Conservation (phyloP, 1,140 invertebrate species). For the Trinorchestia longiramus region DNA sequence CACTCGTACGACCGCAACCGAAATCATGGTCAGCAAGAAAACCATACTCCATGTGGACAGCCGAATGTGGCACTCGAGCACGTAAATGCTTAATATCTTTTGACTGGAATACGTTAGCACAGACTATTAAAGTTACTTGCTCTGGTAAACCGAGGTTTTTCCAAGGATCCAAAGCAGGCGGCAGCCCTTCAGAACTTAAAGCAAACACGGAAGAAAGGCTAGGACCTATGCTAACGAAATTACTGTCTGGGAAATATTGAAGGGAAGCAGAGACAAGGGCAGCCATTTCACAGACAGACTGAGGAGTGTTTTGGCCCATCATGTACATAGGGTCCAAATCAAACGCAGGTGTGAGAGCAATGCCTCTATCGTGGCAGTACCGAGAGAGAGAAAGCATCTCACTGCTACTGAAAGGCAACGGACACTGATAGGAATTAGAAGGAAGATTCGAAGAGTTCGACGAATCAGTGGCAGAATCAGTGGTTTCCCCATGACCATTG, state of each 20-base stretch:
- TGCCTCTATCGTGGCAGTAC: conserved; percentile 74
- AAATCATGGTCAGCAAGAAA: conserved; percentile 79
- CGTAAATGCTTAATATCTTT: conserved; percentile 68
- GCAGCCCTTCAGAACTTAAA: conserved; percentile 7
- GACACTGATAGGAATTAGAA: conserved; percentile 54
- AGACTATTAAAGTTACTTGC: conserved; percentile 75
- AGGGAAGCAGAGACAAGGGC: conserved; percentile 74
- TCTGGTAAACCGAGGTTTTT: conserved; percentile 74
- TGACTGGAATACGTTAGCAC: conserved; percentile 74
- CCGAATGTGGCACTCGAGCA: conserved; percentile 74
- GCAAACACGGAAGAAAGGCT: conserved; percentile 75
- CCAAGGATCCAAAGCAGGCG: conserved; percentile 70
- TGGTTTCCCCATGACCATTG: not conserved
- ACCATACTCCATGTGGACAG: conserved; percentile 78
- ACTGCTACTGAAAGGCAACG: conserved; percentile 67
- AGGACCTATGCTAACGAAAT: conserved; percentile 77
- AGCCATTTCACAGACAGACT: conserved; percentile 67
- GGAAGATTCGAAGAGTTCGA: not conserved
- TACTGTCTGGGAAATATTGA: conserved; percentile 65
- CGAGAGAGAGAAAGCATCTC: conserved; percentile 78
- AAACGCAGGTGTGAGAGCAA: conserved; percentile 75
- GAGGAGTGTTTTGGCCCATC: conserved; percentile 3
- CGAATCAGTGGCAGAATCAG: not conserved
- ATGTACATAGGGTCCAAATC: conserved; percentile 73
- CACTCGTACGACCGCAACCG: conserved; percentile 74